phyloP scores from a whole-genome alignment of 1,140 invertebrate species.

The Psix sp. region DNA sequence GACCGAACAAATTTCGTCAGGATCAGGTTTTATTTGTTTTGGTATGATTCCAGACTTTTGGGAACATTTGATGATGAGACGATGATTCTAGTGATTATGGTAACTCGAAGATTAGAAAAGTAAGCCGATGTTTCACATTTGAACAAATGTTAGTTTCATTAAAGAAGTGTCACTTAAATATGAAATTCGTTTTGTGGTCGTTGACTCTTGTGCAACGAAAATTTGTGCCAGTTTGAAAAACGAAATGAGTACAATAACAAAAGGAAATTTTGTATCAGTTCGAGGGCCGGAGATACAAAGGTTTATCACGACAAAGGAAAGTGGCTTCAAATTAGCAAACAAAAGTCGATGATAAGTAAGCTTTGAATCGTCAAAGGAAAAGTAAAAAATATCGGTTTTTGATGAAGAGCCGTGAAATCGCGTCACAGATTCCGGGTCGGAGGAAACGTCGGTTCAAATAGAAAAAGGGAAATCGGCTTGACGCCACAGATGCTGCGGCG shows the following conservation, averaged over 20 bases:
- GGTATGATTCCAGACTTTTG: too few species aligned
- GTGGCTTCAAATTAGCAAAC: constrained; percentile 53
- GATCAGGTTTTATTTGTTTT: too few species aligned
- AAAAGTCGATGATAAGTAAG: constrained; percentile 49
- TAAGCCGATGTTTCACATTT: too few species aligned
- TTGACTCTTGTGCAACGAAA: too few species aligned
- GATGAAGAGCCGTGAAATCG: constrained; percentile 52
- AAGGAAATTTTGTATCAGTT: background rate
- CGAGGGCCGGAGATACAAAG: constrained; percentile 20
- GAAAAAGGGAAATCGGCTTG: constrained; percentile 10
- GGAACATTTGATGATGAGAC: too few species aligned
- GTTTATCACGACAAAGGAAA: constrained; percentile 36
- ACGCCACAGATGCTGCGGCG: constrained; percentile 38
- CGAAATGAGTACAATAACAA: background rate
- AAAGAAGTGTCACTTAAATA: too few species aligned
- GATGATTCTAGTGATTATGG: too few species aligned
- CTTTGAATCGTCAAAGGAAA: constrained; percentile 26
- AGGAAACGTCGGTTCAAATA: constrained; percentile 5
- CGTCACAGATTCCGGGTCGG: constrained; percentile 36
- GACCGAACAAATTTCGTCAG: too few species aligned
- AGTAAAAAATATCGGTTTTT: constrained; percentile 37
- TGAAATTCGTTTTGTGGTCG: too few species aligned
- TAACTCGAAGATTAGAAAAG: too few species aligned
- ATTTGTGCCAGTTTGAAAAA: too few species aligned
- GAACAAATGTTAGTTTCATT: too few species aligned